These are phyloP conservation scores for Anabacerthia variegaticeps DNA, from an alignment of 2,797 vertebrate species.

Conservation along the genomic window DNA sequence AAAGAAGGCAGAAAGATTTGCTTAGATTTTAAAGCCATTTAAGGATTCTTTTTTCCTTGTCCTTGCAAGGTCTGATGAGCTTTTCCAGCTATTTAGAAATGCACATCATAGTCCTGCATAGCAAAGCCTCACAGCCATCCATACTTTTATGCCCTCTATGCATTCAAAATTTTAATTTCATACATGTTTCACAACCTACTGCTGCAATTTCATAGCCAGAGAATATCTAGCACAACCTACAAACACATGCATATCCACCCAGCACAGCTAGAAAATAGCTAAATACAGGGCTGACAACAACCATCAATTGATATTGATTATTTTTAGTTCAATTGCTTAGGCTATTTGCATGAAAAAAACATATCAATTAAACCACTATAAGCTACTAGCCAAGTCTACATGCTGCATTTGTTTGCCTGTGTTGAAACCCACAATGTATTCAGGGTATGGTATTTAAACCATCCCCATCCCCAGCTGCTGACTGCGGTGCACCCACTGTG, in stretches of 20 bases:
- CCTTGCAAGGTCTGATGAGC: slow-evolving; percentile 52
- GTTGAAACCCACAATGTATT: neutral
- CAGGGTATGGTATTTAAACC: neutral
- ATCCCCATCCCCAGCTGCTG: neutral
- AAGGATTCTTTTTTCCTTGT: neutral
- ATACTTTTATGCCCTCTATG: slow-evolving; percentile 23
- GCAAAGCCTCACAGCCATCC: slow-evolving; percentile 23
- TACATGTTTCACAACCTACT: slow-evolving; percentile 50
- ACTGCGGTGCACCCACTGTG: accelerated
- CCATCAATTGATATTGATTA: neutral
- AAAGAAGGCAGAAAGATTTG: slow-evolving; percentile 33
- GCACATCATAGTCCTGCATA: slow-evolving; percentile 11
- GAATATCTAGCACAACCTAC: neutral
- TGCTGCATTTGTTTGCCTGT: neutral
- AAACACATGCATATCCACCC: neutral
- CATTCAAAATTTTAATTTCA: slow-evolving; percentile 62
- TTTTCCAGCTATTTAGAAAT: slow-evolving; percentile 52
- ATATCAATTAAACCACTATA: neutral
- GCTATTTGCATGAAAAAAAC: slow-evolving; percentile 1
- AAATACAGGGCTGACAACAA: neutral
- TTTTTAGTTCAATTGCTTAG: slow-evolving; percentile 15
- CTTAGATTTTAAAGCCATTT: slow-evolving; percentile 45
- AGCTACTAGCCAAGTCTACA: neutral
- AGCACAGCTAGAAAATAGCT: neutral
- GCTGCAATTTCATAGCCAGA: slow-evolving; percentile 4